phyloP scores from a whole-genome alignment of 2,113 vertebrate genomes.

The Glaucomys volans region DNA sequence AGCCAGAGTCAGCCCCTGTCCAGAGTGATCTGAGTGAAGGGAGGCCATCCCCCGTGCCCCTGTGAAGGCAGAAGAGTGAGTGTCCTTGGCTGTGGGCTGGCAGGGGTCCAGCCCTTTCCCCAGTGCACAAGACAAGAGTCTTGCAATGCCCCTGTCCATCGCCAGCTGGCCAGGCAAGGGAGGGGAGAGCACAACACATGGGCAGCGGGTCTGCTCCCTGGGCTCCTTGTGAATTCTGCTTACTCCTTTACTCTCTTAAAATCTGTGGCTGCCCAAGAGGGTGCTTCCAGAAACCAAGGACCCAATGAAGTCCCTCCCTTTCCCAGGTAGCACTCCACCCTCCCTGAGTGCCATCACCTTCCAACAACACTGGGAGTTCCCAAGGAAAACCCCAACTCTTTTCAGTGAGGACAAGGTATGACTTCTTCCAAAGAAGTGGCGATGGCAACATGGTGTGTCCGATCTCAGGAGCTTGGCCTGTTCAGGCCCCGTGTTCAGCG shows the following conservation, averaged over 20 bases:
- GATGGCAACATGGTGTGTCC: background rate
- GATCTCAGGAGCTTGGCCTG: rapidly evolving
- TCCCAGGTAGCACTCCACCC: rapidly evolving
- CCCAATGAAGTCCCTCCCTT: background rate
- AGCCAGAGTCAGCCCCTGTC: too few relatives aligned
- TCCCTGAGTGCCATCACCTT: background rate
- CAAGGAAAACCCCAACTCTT: background rate
- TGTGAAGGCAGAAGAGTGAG: background rate
- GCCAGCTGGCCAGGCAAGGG: too few relatives aligned
- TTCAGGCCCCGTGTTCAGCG: background rate
- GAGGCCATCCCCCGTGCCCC: rapidly evolving
- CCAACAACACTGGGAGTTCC: background rate
- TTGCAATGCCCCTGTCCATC: background rate
- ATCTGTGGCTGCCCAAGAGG: background rate
- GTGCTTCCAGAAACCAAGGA: background rate
- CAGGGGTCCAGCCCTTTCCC: background rate
- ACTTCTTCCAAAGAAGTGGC: background rate
- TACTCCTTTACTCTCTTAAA: background rate
- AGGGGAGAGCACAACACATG: background rate
- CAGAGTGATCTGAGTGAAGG: background rate
- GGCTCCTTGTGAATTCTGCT: background rate
- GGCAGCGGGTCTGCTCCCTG: too few relatives aligned
- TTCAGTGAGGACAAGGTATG: background rate
- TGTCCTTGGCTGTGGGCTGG: too few relatives aligned
- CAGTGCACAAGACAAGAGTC: background rate